Evolutionary conservation across 2,888 invertebrate genomes (phyloP), one percentile per base, ranked within the genome.

Genomic region (Lapara coniferarum): DNA sequence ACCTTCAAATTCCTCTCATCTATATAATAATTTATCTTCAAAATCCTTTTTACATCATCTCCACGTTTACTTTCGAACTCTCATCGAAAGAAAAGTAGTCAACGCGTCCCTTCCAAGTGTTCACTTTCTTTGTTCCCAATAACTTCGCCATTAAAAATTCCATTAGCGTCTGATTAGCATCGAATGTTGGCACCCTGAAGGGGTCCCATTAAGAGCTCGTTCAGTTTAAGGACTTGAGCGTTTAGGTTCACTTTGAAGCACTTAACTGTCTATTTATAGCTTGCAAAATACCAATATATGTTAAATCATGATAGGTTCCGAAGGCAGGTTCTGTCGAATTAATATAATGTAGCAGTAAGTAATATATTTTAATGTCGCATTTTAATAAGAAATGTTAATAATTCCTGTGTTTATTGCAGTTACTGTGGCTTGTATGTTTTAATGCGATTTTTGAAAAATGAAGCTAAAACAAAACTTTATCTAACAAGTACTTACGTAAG

Each of bases 121-220:
- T 16, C 49, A 10, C 69, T 10, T 67, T 75, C 71, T 71, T 75
- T 76, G 71, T 78, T 70, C 72, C 19, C 58, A 53, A 49, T 56
- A 73, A 55, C 30, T n/a, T 49, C 56, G 68, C 69, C 72, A 77
- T 80, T 78, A 74, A 75, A 75, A 73, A 79, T 70, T 76, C 76
- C 72, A 77, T 78, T 81, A 78, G 73, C 71, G 63, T 69, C 69
- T 71, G 71, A 78, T 77, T 78, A 74, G 70, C 56, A 68, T 63
- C 68, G 71, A 52, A 37, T 55, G 68, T 68, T 55, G 44, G 59
- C 59, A 14, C 66, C 46, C 63, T 63, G 46, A 12, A 63, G 49
- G 16, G 19, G 19, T 49, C 46, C 63, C 63, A 63, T 63, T 63
- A 63, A 49, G 49, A 63, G 63, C 25, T 37, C 56, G 25, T 55